Percentiles rank a stretch among this genome's conserved stretches.
These are phyloP conservation scores for Cephus pygmeus DNA, from an alignment of 2,888 invertebrate species.

Conservation along the genomic window DNA sequence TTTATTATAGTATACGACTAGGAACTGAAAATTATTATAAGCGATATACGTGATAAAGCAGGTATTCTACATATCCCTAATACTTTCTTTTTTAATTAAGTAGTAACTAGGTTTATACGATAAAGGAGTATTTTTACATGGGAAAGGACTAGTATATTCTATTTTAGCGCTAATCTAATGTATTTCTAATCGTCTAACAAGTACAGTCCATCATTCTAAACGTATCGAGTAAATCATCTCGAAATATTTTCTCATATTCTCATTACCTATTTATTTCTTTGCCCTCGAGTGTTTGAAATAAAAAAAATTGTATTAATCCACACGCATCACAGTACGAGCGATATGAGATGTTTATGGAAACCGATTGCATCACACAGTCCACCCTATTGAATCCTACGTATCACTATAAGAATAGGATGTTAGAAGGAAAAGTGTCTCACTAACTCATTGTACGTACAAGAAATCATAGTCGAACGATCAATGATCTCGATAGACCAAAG, in stretches of 20 bases:
- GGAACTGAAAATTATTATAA: neutral
- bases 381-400: neutral
- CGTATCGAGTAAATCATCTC: constrained; percentile 11
- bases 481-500: neutral
- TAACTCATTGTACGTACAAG: neutral
- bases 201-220: constrained; percentile 18
- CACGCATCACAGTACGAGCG: neutral
- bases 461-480: neutral
- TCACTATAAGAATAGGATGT: neutral
- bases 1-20: neutral
- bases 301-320: constrained; percentile 31
- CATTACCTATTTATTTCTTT: constrained; percentile 45
- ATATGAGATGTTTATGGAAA: neutral
- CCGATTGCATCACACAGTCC: neutral
- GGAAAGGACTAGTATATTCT: constrained; percentile 8
- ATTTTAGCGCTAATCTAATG: neutral
- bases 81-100: neutral
- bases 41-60: neutral
- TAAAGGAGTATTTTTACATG: constrained; percentile 17
- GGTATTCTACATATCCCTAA: neutral
- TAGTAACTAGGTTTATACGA: neutral
- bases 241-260: constrained; percentile 24
- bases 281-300: constrained; percentile 41
- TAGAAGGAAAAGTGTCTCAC: neutral
- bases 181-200: constrained; percentile 12